Conservation (phyloP, 2,797 vertebrate genomes). For the Mycteria americana region DNA sequence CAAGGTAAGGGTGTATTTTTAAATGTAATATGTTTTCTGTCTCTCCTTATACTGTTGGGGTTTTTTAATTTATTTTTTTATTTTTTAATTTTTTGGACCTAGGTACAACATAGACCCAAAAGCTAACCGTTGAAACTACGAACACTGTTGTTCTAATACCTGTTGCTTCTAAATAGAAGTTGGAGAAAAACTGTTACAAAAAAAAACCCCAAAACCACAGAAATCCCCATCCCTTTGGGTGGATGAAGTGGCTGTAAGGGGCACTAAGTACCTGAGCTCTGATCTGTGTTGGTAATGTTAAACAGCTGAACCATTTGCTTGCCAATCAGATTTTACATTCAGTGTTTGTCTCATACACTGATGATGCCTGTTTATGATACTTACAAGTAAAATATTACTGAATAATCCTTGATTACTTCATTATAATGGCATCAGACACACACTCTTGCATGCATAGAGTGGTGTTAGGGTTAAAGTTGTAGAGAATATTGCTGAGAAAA, state of each 20-base stretch:
- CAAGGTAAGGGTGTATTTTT: conserved; percentile 40
- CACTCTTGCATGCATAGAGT: not conserved
- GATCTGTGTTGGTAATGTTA: not conserved
- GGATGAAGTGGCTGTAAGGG: not conserved
- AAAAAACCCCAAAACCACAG: not conserved
- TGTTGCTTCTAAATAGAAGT: not conserved
- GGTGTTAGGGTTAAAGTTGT: not conserved
- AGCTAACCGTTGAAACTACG: not conserved
- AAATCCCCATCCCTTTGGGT: not conserved
- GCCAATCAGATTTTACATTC: conserved; percentile 28
- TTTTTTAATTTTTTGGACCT: not conserved
- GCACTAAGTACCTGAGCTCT: not conserved
- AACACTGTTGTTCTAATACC: not conserved
- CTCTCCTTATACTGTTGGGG: not conserved
- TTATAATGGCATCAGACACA: not conserved
- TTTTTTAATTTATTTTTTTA: too few relatives aligned
- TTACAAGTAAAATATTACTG: not conserved
- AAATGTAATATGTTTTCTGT: not conserved
- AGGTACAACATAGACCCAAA: not conserved
- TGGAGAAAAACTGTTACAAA: not conserved
- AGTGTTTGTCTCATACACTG: not conserved
- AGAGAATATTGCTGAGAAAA: not conserved
- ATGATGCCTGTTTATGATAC: not conserved
- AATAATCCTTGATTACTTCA: not conserved
- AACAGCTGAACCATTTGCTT: not conserved